Evolutionary conservation across 2,888 invertebrate species (phyloP).

Genomic region (Neoascia interrupta): DNA sequence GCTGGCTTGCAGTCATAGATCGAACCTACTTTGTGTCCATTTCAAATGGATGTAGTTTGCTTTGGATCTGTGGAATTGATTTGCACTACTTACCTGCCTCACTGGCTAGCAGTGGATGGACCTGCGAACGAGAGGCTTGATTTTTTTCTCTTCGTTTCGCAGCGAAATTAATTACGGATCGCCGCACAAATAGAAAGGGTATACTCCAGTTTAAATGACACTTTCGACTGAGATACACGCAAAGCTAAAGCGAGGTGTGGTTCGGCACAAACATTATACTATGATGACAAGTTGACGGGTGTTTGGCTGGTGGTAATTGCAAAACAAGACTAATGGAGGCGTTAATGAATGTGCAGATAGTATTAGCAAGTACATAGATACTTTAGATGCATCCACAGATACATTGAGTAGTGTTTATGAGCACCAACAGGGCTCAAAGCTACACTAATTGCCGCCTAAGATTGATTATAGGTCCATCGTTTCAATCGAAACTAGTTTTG

Average conservation of each 20-base stretch:
- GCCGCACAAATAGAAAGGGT: conserved; percentile 24
- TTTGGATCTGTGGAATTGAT: conserved; percentile 53
- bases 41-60: conserved; percentile 50
- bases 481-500: conserved; percentile 18
- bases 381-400: not conserved
- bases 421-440: no score
- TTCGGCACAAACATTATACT: no score
- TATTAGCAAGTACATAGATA: not conserved
- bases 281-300: conserved; percentile 3
- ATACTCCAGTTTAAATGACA: conserved; percentile 30
- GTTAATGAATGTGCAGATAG: conserved; percentile 33
- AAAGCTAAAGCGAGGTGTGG: not conserved
- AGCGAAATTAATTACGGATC: conserved; percentile 51
- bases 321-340: conserved; percentile 21
- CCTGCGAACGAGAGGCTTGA: conserved; percentile 26
- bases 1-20: conserved; percentile 5
- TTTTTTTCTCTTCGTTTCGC: conserved; percentile 3
- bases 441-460: no score
- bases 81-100: conserved; percentile 67
- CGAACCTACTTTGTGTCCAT: conserved; percentile 50
- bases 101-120: conserved; percentile 35
- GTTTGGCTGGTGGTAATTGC: conserved; percentile 15
- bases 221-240: conserved; percentile 16
- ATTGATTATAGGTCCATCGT: no score
- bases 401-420: no score